Conservation (phyloP, 2,113 vertebrate genomes). For the Coreoperca whiteheadi region DNA sequence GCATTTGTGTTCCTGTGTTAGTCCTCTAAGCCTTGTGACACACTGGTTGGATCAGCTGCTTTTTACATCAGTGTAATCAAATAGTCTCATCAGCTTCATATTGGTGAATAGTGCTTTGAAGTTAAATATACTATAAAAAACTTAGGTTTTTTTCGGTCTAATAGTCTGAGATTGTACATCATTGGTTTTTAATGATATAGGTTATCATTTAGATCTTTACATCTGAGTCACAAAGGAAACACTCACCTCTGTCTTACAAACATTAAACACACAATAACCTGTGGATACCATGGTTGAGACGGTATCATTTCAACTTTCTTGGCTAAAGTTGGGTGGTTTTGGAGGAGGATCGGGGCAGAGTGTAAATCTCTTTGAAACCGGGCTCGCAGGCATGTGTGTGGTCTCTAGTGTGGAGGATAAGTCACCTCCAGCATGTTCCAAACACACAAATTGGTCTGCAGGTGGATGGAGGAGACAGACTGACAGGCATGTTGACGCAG, state of each 20-base stretch:
- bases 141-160: too few species aligned
- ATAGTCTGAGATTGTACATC: too few species aligned
- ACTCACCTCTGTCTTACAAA: not conserved
- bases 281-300: too few species aligned
- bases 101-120: constrained; percentile 1
- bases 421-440: constrained; percentile 36
- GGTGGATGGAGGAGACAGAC: constrained; percentile 14
- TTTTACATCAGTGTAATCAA: constrained; percentile 36
- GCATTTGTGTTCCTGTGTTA: not conserved
- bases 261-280: not conserved
- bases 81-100: constrained; percentile 14
- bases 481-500: constrained; percentile 17
- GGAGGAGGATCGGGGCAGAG: not conserved
- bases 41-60: constrained; percentile 32
- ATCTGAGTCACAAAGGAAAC: not conserved
- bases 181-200: not conserved
- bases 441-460: constrained; percentile 29
- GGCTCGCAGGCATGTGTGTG: constrained; percentile 15
- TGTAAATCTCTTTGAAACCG: constrained; percentile 10
- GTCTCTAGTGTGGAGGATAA: constrained; percentile 18
- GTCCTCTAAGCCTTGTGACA: constrained; percentile 8
- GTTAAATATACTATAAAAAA: not conserved
- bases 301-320: not conserved
- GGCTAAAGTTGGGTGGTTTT: not conserved
- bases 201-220: not conserved